phyloP scores from a whole-genome alignment of 1,140 invertebrate species.

The Brachionus plicatilis region DNA sequence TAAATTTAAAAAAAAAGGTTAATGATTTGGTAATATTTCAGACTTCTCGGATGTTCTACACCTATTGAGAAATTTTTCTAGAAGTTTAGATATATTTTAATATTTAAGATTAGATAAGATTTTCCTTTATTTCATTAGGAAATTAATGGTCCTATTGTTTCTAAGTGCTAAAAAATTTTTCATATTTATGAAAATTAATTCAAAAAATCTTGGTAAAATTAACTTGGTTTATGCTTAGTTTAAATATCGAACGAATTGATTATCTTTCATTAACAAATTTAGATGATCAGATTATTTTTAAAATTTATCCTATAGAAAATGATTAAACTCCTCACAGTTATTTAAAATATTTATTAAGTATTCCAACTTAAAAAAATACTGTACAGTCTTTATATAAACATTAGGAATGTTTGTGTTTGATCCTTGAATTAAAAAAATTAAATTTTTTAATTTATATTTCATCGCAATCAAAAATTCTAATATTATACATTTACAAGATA shows the following conservation, averaged over 20 bases:
- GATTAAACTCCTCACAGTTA: background rate
- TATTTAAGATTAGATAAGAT: background rate
- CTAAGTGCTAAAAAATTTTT: background rate
- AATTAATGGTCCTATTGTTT: background rate
- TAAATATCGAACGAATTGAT: too few species aligned
- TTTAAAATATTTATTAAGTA: too few species aligned
- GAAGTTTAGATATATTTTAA: background rate
- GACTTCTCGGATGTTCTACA: background rate
- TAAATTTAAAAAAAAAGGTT: background rate
- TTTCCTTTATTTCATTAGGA: background rate
- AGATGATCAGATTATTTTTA: background rate
- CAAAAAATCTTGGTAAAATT: background rate
- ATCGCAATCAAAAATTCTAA: too few species aligned
- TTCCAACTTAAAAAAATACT: too few species aligned
- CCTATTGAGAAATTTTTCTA: background rate
- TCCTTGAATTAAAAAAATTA: too few species aligned
- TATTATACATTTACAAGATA: background rate
- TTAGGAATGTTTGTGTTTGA: background rate
- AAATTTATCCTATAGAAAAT: background rate
- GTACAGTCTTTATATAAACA: background rate
- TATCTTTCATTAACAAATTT: too few species aligned
- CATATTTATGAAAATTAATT: background rate
- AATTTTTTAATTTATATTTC: too few species aligned
- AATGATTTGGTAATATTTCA: background rate
- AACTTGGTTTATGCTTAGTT: background rate